A percentile compares a stretch with the other conserved stretches of the same genome.
Conservation (phyloP, 2,113 vertebrate genomes). For the Microtus montanus region DNA sequence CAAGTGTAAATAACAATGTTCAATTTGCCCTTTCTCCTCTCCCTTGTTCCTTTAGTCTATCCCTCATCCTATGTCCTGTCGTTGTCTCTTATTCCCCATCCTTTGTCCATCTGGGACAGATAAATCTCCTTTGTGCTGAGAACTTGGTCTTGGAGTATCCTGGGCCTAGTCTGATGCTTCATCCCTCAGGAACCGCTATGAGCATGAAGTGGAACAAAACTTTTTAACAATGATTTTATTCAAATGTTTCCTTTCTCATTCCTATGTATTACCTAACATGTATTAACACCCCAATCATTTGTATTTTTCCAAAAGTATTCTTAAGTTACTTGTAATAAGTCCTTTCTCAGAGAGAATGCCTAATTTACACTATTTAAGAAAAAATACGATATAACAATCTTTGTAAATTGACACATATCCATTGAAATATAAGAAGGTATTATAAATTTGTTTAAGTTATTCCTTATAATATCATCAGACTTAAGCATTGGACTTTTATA, state of each 20-base stretch:
- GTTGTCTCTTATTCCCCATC: not conserved
- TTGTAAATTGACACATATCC: not conserved
- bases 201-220: not conserved
- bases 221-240: not conserved
- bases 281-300: not conserved
- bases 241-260: conserved; percentile 39
- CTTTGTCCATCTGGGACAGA: not conserved
- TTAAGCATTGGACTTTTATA: not conserved
- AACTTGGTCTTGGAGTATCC: not conserved
- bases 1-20: not conserved
- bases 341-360: not conserved
- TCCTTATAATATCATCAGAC: not conserved
- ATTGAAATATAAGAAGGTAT: not conserved
- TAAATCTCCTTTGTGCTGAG: not conserved
- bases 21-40: not conserved
- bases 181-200: not conserved
- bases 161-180: not conserved
- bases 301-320: not conserved
- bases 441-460: not conserved
- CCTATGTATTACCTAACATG: not conserved
- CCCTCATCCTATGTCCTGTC: not conserved
- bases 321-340: conserved; percentile 20
- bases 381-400: not conserved
- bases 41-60: not conserved
- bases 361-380: not conserved